A percentile compares a stretch with the other conserved stretches of the same genome.
phyloP scores from a whole-genome alignment of 2,113 vertebrate species.

The Vombatus ursinus region DNA sequence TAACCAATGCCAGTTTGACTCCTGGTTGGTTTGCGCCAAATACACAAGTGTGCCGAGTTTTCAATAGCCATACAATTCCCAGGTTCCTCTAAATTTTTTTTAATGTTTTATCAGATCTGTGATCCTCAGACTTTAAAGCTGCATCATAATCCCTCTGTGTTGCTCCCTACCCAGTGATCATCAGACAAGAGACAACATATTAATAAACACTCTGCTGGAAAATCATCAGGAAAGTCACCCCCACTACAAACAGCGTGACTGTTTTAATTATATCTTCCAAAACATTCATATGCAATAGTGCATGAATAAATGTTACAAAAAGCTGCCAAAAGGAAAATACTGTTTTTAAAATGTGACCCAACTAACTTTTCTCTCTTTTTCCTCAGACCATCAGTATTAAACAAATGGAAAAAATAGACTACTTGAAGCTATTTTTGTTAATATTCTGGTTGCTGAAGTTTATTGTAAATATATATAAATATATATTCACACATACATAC shows the following conservation, averaged over 20 bases:
- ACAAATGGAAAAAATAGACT: slow-evolving; percentile 82
- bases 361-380: slow-evolving; percentile 74
- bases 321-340: slow-evolving; percentile 79
- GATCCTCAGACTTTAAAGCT: slow-evolving; percentile 20
- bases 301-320: slow-evolving; percentile 73
- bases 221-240: slow-evolving; percentile 23
- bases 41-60: slow-evolving; percentile 80
- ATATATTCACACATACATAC: background rate
- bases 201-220: slow-evolving; percentile 82
- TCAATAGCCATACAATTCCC: slow-evolving; percentile 60
- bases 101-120: slow-evolving; percentile 14
- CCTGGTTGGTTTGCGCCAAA: slow-evolving; percentile 87
- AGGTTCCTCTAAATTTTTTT: slow-evolving; percentile 6
- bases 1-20: slow-evolving; percentile 81
- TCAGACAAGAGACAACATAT: slow-evolving; percentile 67
- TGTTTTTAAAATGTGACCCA: slow-evolving; percentile 76
- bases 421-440: slow-evolving; percentile 88
- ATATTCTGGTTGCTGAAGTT: slow-evolving; percentile 85
- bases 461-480: slow-evolving; percentile 82
- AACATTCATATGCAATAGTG: slow-evolving; percentile 41
- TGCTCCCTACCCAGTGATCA: slow-evolving; percentile 63
- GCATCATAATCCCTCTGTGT: slow-evolving; percentile 3
- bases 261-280: slow-evolving; percentile 74
- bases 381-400: slow-evolving; percentile 89
- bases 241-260: slow-evolving; percentile 13